Evolutionary conservation across 2,888 invertebrate species (phyloP).

Genomic region (Aleiodes alternator): DNA sequence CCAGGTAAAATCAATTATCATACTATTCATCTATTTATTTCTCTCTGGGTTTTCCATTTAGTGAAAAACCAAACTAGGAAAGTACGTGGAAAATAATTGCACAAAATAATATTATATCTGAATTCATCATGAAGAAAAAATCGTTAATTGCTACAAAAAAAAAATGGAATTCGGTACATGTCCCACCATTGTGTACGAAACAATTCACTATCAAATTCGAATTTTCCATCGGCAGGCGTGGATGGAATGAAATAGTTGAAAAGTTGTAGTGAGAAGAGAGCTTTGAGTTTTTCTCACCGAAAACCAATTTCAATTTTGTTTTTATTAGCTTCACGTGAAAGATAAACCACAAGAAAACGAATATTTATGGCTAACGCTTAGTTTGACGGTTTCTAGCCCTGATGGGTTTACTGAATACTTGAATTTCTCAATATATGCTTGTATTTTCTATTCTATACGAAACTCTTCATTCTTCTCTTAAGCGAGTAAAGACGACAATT

Average conservation of each 20-base stretch:
- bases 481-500: no score
- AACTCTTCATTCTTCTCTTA: no score
- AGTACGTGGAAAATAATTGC: no score
- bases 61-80: neutral
- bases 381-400: neutral
- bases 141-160: no score
- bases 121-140: no score
- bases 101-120: no score
- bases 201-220: slow-evolving; percentile 36
- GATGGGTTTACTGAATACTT: slow-evolving; percentile 4
- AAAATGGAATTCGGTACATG: neutral
- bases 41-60: neutral
- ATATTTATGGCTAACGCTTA: slow-evolving; percentile 38
- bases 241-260: neutral
- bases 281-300: slow-evolving; percentile 10
- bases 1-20: slow-evolving; percentile 66
- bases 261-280: neutral
- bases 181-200: neutral
- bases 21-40: neutral
- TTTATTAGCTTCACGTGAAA: slow-evolving; percentile 18
- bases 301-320: slow-evolving; percentile 44
- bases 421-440: neutral
- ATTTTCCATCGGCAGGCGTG: slow-evolving; percentile 9
- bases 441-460: no score
- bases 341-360: slow-evolving; percentile 29